Percentiles rank a stretch among this genome's conserved stretches.
Conservation (phyloP, 2,888 invertebrate genomes). For the Ashinkailepas kermadecensis region DNA sequence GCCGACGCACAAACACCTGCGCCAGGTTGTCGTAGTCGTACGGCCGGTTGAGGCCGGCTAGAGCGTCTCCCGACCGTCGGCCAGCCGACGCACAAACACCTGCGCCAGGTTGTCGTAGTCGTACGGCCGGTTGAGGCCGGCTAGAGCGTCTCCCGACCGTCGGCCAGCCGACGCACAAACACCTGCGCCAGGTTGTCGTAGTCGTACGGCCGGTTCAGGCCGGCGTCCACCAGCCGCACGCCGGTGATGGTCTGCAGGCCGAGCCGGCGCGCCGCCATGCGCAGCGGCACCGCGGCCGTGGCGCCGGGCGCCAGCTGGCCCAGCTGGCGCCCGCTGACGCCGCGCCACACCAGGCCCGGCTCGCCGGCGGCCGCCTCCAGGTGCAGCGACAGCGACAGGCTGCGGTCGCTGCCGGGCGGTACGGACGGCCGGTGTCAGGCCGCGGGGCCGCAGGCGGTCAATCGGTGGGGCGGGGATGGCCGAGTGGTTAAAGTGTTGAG, state of each 20-base stretch:
- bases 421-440: no score
- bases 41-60: slow-evolving; percentile 8
- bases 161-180: slow-evolving; percentile 6
- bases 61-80: no score
- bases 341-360: slow-evolving; percentile 32
- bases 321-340: slow-evolving; percentile 28
- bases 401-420: not conserved
- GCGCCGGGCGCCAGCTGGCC: slow-evolving; percentile 27
- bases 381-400: slow-evolving; percentile 27
- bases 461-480: no score
- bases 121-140: slow-evolving; percentile 2
- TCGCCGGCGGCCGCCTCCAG: slow-evolving; percentile 29
- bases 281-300: slow-evolving; percentile 25
- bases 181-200: slow-evolving; percentile 20
- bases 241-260: slow-evolving; percentile 30
- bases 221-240: slow-evolving; percentile 5
- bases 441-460: no score
- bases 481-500: no score
- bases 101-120: slow-evolving; percentile 21
- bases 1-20: slow-evolving; percentile 10
- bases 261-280: slow-evolving; percentile 29
- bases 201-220: slow-evolving; percentile 13
- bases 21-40: slow-evolving; percentile 21
- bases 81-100: no score
- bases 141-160: no score